Evolutionary conservation across 1,140 invertebrate genomes (phyloP).

Genomic region (Cepaea nemoralis): DNA sequence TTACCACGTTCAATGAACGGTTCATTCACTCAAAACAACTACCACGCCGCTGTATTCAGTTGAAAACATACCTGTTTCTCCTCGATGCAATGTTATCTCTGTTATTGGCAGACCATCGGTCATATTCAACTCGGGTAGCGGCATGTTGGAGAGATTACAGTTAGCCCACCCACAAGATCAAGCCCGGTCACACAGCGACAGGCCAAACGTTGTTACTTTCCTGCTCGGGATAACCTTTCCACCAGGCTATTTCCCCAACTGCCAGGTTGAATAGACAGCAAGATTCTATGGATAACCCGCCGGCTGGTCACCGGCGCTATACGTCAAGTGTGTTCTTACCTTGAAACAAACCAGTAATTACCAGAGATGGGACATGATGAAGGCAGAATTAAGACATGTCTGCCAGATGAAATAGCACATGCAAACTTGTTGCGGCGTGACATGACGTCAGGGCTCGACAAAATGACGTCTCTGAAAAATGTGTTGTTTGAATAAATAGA

Average conservation of each 20-base stretch:
- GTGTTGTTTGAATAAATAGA: background rate
- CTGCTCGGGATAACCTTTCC: constrained; percentile 1
- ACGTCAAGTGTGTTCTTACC: background rate
- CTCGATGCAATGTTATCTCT: constrained; percentile 39
- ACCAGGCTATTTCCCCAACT: constrained; percentile 32
- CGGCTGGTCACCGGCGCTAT: constrained; percentile 4
- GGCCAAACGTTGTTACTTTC: constrained; percentile 33
- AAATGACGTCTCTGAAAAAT: constrained; percentile 7
- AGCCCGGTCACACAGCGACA: constrained; percentile 30
- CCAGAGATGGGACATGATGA: background rate
- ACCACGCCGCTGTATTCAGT: too few relatives aligned
- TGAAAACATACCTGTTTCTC: constrained; percentile 38
- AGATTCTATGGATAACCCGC: constrained; percentile 4
- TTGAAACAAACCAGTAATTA: background rate
- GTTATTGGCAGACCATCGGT: constrained; percentile 23
- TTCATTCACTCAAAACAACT: too few relatives aligned
- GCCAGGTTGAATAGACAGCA: constrained; percentile 28
- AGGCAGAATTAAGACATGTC: constrained; percentile 20
- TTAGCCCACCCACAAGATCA: constrained; percentile 21
- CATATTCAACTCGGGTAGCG: constrained; percentile 19
- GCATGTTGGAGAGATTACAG: constrained; percentile 16
- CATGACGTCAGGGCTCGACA: constrained; percentile 29
- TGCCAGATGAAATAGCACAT: background rate
- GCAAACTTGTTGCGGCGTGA: constrained; percentile 23
- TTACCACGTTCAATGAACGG: too few relatives aligned